Conservation (phyloP, 1,140 invertebrate genomes). For the Diorhabda elongata region DNA sequence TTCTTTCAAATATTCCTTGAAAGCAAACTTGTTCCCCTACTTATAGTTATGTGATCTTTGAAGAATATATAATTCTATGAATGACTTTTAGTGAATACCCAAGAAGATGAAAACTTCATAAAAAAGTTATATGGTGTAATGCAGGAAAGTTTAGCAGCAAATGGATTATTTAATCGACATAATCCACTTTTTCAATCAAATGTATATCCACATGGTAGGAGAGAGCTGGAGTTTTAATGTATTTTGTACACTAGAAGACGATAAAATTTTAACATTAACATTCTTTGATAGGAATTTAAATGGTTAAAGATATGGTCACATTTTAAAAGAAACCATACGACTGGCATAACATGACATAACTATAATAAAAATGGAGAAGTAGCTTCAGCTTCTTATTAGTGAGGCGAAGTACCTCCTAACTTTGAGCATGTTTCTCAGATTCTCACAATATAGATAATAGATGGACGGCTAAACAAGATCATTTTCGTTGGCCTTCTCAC, state of each 20-base stretch:
- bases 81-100: too few relatives aligned
- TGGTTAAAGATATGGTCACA: not conserved
- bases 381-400: not conserved
- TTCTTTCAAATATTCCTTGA: too few relatives aligned
- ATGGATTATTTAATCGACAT: not conserved
- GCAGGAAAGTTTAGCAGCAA: too few relatives aligned
- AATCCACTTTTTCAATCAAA: not conserved
- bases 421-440: not conserved
- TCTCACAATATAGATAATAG: not conserved
- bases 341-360: not conserved
- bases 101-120: too few relatives aligned
- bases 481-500: too few relatives aligned
- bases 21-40: too few relatives aligned
- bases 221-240: slow-evolving; percentile 15
- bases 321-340: not conserved
- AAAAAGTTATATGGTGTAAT: too few relatives aligned
- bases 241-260: not conserved
- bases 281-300: not conserved
- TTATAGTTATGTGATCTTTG: too few relatives aligned
- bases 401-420: not conserved
- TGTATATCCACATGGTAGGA: not conserved
- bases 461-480: not conserved
- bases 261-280: slow-evolving; percentile 1
- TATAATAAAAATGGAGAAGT: not conserved
- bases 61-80: too few relatives aligned